These are phyloP conservation scores for Triplophysa bombifrons DNA, from an alignment of 2,797 vertebrate genomes.

Conservation along the genomic window DNA sequence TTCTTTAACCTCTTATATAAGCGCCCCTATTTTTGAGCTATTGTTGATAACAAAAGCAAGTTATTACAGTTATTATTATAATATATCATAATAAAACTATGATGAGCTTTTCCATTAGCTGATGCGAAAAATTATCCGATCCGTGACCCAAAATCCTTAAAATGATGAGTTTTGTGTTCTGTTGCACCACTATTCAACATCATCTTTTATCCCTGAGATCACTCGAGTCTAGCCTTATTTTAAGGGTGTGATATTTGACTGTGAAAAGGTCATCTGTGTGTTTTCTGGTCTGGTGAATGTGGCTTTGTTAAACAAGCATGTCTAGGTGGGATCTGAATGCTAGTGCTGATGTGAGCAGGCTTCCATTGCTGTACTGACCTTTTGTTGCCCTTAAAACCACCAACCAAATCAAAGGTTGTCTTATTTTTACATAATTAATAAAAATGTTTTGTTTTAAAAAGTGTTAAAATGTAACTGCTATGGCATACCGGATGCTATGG, in stretches of 20 bases:
- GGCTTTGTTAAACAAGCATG: slow-evolving; percentile 15
- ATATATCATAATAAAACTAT: too few relatives aligned
- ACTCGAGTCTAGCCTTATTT: slow-evolving; percentile 12
- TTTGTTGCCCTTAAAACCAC: slow-evolving; percentile 8
- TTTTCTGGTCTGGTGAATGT: slow-evolving; percentile 32
- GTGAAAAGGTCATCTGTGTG: slow-evolving; percentile 37
- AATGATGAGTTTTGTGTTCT: too few relatives aligned
- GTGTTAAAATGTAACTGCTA: background rate
- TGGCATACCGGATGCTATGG: background rate
- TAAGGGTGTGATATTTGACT: slow-evolving; percentile 23
- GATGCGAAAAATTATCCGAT: too few relatives aligned
- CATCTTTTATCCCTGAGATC: background rate
- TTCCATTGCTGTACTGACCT: background rate
- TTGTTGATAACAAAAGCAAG: too few relatives aligned
- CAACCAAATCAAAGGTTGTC: slow-evolving; percentile 4
- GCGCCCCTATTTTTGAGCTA: too few relatives aligned
- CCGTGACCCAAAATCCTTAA: too few relatives aligned
- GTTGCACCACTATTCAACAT: background rate
- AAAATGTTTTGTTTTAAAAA: background rate
- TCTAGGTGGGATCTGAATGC: slow-evolving; percentile 31
- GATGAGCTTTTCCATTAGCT: too few relatives aligned
- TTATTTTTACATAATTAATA: background rate
- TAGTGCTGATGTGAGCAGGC: slow-evolving; percentile 34
- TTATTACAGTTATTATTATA: too few relatives aligned
- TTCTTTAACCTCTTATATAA: too few relatives aligned